A percentile compares a stretch with the other conserved stretches of the same genome.
phyloP scores from a whole-genome alignment of 2,797 vertebrate species.

The Hydrophis major region DNA sequence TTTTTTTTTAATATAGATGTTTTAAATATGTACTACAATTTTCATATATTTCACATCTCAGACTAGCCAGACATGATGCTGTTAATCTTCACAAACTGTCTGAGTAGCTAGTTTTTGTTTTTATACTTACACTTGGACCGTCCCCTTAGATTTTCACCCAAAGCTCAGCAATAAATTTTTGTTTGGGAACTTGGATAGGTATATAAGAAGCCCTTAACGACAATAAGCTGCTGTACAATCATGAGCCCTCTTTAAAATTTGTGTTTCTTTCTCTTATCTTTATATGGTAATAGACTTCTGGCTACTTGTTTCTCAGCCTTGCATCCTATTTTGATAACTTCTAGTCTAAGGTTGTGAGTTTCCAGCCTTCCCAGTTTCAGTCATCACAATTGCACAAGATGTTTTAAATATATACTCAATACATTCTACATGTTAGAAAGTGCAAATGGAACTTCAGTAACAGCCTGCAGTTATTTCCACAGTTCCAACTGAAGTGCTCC shows the following conservation, averaged over 20 bases:
- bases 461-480: background rate
- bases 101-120: background rate
- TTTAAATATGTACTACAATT: background rate
- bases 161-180: background rate
- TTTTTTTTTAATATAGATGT: background rate
- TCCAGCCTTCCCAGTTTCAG: background rate
- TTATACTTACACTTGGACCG: background rate
- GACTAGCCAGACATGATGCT: background rate
- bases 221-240: background rate
- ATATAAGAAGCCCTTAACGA: background rate
- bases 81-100: background rate
- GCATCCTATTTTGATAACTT: background rate
- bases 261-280: background rate
- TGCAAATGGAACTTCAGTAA: background rate
- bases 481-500: background rate
- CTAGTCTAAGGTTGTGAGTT: background rate
- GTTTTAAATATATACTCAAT: background rate
- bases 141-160: background rate
- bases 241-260: background rate
- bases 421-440: background rate
- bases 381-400: background rate
- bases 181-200: background rate
- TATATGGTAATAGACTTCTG: background rate
- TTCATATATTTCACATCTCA: background rate
- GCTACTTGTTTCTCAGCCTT: background rate